Conservation (phyloP, 2,113 vertebrate genomes). For the Cinclus cinclus region DNA sequence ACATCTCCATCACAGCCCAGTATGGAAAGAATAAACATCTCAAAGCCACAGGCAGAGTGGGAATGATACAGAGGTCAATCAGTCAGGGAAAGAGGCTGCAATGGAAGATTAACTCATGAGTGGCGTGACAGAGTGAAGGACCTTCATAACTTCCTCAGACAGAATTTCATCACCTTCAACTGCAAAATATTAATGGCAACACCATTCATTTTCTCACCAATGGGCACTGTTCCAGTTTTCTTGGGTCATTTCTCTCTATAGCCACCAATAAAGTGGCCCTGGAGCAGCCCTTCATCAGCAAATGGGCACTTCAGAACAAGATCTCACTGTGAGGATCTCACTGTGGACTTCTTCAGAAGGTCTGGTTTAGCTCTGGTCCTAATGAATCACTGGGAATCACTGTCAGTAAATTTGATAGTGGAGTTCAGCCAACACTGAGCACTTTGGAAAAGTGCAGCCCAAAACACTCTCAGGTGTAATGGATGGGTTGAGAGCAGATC, state of each 20-base stretch:
- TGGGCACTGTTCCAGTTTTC: neutral
- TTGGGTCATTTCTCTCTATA: neutral
- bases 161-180: neutral
- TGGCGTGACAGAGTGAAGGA: neutral
- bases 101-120: neutral
- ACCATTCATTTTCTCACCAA: neutral
- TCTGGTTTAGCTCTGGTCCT: neutral
- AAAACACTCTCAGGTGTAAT: neutral
- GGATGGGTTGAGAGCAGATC: neutral
- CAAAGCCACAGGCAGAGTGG: neutral
- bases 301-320: neutral
- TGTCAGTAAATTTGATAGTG: neutral
- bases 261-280: neutral
- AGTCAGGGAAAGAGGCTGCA: neutral
- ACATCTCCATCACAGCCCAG: neutral
- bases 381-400: neutral
- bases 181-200: neutral
- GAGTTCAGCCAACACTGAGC: neutral
- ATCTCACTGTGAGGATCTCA: neutral
- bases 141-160: neutral
- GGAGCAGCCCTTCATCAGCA: neutral
- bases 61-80: neutral
- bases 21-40: neutral
- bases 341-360: neutral
- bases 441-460: neutral